Percentiles rank a stretch among this genome's conserved stretches.
Evolutionary conservation across 2,888 invertebrate genomes (phyloP).

Genomic region (Hypomecis punctinalis): DNA sequence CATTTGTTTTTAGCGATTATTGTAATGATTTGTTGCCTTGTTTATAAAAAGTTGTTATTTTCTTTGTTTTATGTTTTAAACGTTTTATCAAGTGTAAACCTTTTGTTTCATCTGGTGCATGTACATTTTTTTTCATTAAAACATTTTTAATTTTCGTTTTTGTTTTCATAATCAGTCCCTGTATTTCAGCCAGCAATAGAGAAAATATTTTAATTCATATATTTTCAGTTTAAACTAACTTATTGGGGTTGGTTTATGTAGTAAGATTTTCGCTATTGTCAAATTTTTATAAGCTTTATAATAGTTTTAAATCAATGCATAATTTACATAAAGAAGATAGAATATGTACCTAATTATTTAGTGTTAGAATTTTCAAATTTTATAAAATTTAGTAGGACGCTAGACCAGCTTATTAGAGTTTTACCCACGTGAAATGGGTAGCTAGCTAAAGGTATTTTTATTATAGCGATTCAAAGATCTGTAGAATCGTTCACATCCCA

Average conservation of each 20-base stretch:
- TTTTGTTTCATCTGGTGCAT: conserved; percentile 19
- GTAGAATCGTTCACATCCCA: no score
- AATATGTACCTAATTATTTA: conserved; percentile 1
- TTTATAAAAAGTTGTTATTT: conserved; percentile 40
- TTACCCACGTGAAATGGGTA: not conserved
- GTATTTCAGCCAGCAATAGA: no score
- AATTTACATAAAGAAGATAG: not conserved
- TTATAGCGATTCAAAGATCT: not conserved
- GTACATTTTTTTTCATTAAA: conserved; percentile 22
- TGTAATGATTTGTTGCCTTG: conserved; percentile 35
- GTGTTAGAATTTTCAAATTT: conserved; percentile 41
- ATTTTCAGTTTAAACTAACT: no score
- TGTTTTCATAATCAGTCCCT: not conserved
- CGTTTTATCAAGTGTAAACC: conserved; percentile 35
- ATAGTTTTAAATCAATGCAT: conserved; percentile 1
- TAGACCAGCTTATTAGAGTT: conserved; percentile 27
- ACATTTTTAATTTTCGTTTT: conserved; percentile 18
- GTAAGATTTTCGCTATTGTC: conserved; percentile 4
- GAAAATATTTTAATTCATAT: no score
- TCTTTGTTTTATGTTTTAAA: conserved; percentile 35
- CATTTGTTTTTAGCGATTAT: conserved; percentile 32
- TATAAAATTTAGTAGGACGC: conserved; percentile 33
- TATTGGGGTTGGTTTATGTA: no score
- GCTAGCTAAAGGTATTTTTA: not conserved
- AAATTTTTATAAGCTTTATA: conserved; percentile 13